Percentiles rank a stretch among this genome's conserved stretches.
Evolutionary conservation across 2,113 vertebrate genomes (phyloP).

Genomic region (Manacus vitellinus): DNA sequence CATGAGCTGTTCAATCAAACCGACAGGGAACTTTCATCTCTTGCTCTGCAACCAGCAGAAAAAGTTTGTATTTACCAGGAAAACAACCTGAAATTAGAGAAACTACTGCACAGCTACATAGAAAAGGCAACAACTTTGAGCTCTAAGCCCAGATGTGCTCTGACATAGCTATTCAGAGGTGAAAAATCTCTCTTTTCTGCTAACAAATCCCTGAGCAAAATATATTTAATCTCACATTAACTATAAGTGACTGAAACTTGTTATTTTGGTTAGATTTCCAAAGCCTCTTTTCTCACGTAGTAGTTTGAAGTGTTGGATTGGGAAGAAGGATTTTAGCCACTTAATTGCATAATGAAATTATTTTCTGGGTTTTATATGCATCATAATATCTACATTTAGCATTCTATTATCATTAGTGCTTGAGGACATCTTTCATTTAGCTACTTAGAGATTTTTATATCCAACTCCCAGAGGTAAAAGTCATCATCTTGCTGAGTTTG

Average conservation of each 20-base stretch:
- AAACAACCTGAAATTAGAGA: neutral
- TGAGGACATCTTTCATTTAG: slow-evolving; percentile 3
- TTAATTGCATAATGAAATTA: neutral
- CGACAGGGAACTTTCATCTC: neutral
- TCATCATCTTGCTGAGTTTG: neutral
- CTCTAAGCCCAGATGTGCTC: neutral
- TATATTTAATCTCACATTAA: neutral
- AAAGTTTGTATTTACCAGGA: neutral
- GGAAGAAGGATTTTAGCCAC: neutral
- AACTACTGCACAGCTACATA: neutral
- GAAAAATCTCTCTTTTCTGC: neutral
- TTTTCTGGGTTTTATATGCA: neutral
- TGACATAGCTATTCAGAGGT: neutral
- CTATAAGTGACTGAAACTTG: neutral
- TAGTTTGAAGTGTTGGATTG: neutral
- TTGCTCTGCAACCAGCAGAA: neutral
- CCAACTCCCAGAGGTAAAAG: neutral
- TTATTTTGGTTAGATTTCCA: neutral
- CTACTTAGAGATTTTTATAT: neutral
- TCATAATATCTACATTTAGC: neutral
- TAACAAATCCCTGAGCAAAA: neutral
- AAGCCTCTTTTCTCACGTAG: neutral
- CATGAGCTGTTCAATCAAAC: neutral
- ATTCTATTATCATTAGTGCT: neutral
- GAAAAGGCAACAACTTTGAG: neutral